Base-by-base conservation (phyloP, 2,888 invertebrate genomes). In the Conchocele bisecta region DNA sequence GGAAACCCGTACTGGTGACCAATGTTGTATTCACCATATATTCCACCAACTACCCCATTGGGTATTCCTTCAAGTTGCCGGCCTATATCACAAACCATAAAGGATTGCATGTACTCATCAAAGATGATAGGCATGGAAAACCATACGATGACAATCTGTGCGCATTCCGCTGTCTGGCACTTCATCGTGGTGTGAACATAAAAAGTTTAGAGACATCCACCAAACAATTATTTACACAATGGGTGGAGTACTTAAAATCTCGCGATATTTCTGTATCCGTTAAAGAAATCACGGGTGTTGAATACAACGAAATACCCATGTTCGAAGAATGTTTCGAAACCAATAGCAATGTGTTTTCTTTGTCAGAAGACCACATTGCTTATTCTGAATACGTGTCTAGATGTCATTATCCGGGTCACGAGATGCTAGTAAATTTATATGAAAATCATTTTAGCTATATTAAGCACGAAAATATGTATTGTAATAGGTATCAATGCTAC, bases 361-460 rank as follows among this genome's bases (percentile, higher is more conserved):
- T 60, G 11, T 20, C 48, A 4, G 48, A 59, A 48, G 60, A 71
- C 42, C 33, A 37, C 22, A 33, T 37, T 29, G 60, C 51, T 17
- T 26, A 24, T 11, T 28, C 35, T 6, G 37, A 57, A 2, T 65
- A 56, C 29, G 65, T 60, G 37, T 60, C 56, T 1, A 28, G 33
- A 1, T 33, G 39, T 41, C 44, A 35, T 6, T 60, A 33, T 29
- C 17, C 6, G 5, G 9, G 24, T 5, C 41, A 59, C 17, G 64
- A 51, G 3, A 46, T 70, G 42, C n/a, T 64, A 46, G n/a, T 70
- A 4, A 70, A 70, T 33, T 26, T 63, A 39, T 51, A 51, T 33
- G 51, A 57, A 15, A 57, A 63, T 7, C 69, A 69, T 31, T 48
- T 56, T 2, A 59, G 54, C 5, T 70, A 70, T 39, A 59, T 70